Evolutionary conservation across 2,797 vertebrate species (phyloP), one percentile per base, ranked within the genome.

Genomic region (Mus minutoides): DNA sequence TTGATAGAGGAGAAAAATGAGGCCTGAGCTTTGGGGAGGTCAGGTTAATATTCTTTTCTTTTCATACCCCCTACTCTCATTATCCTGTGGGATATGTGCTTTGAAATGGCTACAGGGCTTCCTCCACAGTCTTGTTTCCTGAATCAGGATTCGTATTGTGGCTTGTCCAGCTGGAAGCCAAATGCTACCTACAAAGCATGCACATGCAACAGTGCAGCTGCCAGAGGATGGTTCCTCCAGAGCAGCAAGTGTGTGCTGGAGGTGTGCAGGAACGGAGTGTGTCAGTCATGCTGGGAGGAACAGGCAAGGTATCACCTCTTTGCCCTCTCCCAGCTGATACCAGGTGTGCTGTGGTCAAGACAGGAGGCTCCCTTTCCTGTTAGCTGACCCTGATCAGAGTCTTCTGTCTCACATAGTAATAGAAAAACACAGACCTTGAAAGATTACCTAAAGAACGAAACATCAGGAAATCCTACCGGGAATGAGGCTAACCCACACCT

Each of bases 1-100:
- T 73, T 91, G 87, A 77, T 77, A 87, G 60, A 67, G 37, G 43
- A 86, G 12, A 17, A 77, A 94, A 94, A 85, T 49, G 34, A 94
- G 22, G 60, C 29, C 54, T 16, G 40, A 73, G 83, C 34, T 37
- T 9, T 11, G 40, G 6, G 14, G 56, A 9, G 9, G 9, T 71
- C 79, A 90, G 40, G 13, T 88, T 60, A 84, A 14, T 1, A 14
- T 21, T 49, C 46, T 86, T 69, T 85, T 62, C 62, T 40, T 56
- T 77, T 43, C 17, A 62, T 82, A 40, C 31, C 2, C 24, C 0
- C 3, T 22, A 62, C 13, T 31, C 46, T 67, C 29, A 46, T 62
- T 85, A 16, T 37, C 56, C 10, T 73, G 76, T 46, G 76, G 22
- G 34, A 24, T n/a, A 52, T 91, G 16, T 91, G 24, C 56, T 88